A percentile compares a stretch with the other conserved stretches of the same genome.
These are phyloP conservation scores for Delia radicum DNA, from an alignment of 1,140 invertebrate species.

Conservation along the genomic window DNA sequence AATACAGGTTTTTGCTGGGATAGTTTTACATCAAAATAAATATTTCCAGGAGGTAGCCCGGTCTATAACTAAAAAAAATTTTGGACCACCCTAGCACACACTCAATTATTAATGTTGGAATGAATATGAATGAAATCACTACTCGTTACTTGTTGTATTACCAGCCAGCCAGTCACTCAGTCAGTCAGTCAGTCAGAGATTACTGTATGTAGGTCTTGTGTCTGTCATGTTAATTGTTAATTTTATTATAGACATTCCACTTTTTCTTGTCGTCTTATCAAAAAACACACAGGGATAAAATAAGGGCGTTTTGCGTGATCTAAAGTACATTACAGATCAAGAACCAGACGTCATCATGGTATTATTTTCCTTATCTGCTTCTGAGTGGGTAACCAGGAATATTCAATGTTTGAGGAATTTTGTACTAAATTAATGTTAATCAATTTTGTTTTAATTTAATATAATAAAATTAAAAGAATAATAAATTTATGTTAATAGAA, in stretches of 20 bases:
- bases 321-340: not conserved
- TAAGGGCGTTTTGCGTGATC: constrained; percentile 8
- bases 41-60: too few species aligned
- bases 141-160: too few species aligned
- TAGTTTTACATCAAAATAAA: too few species aligned
- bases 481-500: not conserved
- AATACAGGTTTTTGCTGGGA: too few species aligned
- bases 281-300: not conserved
- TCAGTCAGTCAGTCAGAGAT: too few species aligned
- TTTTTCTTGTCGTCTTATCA: not conserved
- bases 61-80: too few species aligned
- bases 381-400: not conserved
- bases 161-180: too few species aligned
- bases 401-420: not conserved
- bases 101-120: too few species aligned
- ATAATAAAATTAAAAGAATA: not conserved
- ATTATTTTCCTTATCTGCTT: not conserved
- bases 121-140: too few species aligned
- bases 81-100: too few species aligned
- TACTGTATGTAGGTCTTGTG: constrained; percentile 6
- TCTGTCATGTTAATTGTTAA: constrained; percentile 15
- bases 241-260: not conserved
- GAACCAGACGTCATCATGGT: not conserved
- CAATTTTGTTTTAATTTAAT: not conserved
- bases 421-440: not conserved